Base-by-base conservation (phyloP, 2,113 vertebrate species). In the Cricetomys ansorgei region DNA sequence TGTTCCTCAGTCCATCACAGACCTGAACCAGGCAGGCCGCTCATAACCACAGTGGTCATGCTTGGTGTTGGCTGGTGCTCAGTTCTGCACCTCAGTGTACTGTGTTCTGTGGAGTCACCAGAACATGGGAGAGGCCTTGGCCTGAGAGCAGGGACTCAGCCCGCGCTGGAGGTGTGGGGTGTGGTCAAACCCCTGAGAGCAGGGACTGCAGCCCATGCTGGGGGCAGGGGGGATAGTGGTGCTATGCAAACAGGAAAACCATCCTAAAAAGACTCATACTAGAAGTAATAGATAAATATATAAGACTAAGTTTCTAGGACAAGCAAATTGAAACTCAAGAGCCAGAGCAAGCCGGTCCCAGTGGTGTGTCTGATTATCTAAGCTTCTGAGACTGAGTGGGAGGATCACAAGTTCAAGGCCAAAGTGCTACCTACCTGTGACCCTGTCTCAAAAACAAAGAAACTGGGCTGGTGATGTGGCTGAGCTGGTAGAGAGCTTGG, bases 241-340 rank as follows among this genome's bases (percentile, higher is more conserved):
- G 70, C 88, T 95, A 76, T 65, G 81, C 96, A 97, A 91, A 94
- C 53, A 94, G 94, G 92, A 94, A 87, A 81, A 91, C 27, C 16
- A 23, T 64, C 85, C 79, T 70, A 83, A 75, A 57, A 91, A 93
- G 92, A 83, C 31, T 50, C 37, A 50, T 21, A 40, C 50, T 89
- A 87, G 89, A 94, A 96, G 95, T 84, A 95, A 57, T 84, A 57
- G 62, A 64, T 67, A 94, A 97, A 84, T 59, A 96, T 93, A 45
- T 34, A 70, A 57, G 19, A 17, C 23, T 10, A 77, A 89, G 55
- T 67, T 84, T 92, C 50, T 76, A 65, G 69, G 53, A 65, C 91
- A 62, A 70, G 48, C 3, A 89, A 88, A 69, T 16, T 45, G 12
- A 75, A 45, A 3, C 62, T 21, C 37, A 37, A 31, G 40, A 90